These are phyloP conservation scores for Cryptophagus acutangulus DNA, from an alignment of 2,888 invertebrate genomes.

Conservation along the genomic window DNA sequence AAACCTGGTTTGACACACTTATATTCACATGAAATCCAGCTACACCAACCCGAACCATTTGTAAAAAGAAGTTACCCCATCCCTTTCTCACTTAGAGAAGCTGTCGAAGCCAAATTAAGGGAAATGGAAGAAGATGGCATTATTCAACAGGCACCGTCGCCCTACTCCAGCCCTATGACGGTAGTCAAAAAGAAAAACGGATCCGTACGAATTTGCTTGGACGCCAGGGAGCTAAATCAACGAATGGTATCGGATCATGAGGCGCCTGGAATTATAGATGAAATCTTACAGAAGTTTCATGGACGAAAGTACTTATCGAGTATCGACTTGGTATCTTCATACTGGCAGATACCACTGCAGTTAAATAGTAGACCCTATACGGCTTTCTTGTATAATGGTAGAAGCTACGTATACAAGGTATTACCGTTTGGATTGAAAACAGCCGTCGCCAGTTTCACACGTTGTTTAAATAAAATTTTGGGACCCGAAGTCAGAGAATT, in stretches of 20 bases:
- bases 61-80: not conserved
- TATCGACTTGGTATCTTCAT: not conserved
- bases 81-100: not conserved
- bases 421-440: too few species aligned
- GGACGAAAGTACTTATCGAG: not conserved
- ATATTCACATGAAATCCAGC: not conserved
- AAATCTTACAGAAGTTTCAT: not conserved
- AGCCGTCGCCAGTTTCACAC: not conserved
- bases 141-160: not conserved
- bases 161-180: constrained; percentile 7
- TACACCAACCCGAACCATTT: not conserved
- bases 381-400: not conserved
- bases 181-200: constrained; percentile 10
- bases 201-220: not conserved
- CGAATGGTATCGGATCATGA: not conserved
- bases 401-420: not conserved
- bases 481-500: constrained; percentile 26
- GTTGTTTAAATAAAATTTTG: constrained; percentile 10
- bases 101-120: not conserved
- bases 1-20: not conserved
- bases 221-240: not conserved
- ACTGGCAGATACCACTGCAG: constrained; percentile 4
- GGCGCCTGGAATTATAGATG: not conserved
- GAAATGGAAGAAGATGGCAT: not conserved
- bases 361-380: not conserved